Evolutionary conservation across 2,888 invertebrate genomes (phyloP), one percentile per base, ranked within the genome.

Genomic region (Drosophila fulvimacula): DNA sequence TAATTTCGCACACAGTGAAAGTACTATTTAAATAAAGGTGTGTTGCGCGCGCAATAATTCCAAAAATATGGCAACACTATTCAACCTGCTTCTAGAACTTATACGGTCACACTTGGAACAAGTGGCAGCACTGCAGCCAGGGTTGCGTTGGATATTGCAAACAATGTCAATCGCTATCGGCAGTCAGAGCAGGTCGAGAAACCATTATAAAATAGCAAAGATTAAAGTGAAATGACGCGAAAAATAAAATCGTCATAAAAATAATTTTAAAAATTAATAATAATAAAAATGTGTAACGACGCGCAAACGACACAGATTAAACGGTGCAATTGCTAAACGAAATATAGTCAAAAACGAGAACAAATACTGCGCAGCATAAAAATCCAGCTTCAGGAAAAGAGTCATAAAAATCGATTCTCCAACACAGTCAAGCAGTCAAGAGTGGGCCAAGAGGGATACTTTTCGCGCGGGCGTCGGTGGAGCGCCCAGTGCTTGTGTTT

Each of bases 351-450:
- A 55, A 55, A 64, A 52, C 51, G 48, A 69, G 58, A 49, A 44
- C 41, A 32, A 53, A 41, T 62, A 69, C 38, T 56, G 64, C 62
- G 52, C 69, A 69, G 66, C 69, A 65, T 64, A 42, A 41, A 65
- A 80, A 58, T 56, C 27, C 48, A 69, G 68, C 72, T 69, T 65
- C 69, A 60, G 32, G 41, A 62, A 84, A 70, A 83, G 84, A 87
- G 84, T 85, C 73, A 84, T 84, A 89, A 89, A 90, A 90, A 90
- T 90, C 90, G 90, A 90, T 90, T 91, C 91, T 88, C 78, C 84
- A 81, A 81, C 79, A 76, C 69, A 77, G 73, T 76, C 24, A 24
- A 72, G 32, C 42, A 58, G 32, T 58, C 59, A 15, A 48, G 48
- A 48, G 11, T 6, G 34, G 76, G 62, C 61, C 67, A 73, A 51